Evolutionary conservation across 1,140 invertebrate species (phyloP).

Genomic region (Drosophila ogumai): DNA sequence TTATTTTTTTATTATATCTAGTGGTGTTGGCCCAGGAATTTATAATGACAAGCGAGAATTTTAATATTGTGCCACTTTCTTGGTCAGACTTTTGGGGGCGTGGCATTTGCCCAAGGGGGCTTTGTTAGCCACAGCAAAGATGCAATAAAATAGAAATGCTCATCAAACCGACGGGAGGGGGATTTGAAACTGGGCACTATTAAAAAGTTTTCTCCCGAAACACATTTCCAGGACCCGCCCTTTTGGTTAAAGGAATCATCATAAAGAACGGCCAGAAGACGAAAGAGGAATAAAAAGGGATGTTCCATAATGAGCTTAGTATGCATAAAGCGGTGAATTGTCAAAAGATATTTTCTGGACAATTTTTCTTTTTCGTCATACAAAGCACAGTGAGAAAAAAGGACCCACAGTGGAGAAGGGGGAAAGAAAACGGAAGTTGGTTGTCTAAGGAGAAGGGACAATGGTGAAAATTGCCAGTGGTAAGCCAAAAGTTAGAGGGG

Average conservation of each 20-base stretch:
- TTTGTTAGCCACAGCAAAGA: conserved; percentile 64
- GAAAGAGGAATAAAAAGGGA: conserved; percentile 37
- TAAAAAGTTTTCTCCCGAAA: conserved; percentile 68
- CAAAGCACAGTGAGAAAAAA: background rate
- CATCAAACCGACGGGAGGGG: conserved; percentile 52
- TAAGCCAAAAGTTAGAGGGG: conserved; percentile 49
- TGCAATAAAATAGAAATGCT: conserved; percentile 80
- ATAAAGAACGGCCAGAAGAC: conserved; percentile 24
- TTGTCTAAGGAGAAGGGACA: conserved; percentile 15
- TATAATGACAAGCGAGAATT: conserved; percentile 80
- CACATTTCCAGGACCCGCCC: conserved; percentile 44
- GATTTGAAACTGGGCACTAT: conserved; percentile 46
- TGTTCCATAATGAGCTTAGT: conserved; percentile 79
- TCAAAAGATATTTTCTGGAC: conserved; percentile 75
- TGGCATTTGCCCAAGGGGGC: conserved; percentile 56
- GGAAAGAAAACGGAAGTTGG: background rate
- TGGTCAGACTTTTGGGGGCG: conserved; percentile 22
- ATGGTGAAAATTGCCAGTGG: conserved; percentile 54
- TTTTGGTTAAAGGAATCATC: conserved; percentile 45
- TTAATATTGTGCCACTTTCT: conserved; percentile 67
- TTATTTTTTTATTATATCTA: conserved; percentile 41
- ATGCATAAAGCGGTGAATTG: conserved; percentile 77
- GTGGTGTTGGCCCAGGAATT: conserved; percentile 49
- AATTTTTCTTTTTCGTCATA: conserved; percentile 56
- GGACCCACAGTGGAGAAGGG: background rate